Evolutionary conservation across 2,888 invertebrate genomes (phyloP), one percentile per base, ranked within the genome.

Genomic region (Aporophyla lueneburgensis): DNA sequence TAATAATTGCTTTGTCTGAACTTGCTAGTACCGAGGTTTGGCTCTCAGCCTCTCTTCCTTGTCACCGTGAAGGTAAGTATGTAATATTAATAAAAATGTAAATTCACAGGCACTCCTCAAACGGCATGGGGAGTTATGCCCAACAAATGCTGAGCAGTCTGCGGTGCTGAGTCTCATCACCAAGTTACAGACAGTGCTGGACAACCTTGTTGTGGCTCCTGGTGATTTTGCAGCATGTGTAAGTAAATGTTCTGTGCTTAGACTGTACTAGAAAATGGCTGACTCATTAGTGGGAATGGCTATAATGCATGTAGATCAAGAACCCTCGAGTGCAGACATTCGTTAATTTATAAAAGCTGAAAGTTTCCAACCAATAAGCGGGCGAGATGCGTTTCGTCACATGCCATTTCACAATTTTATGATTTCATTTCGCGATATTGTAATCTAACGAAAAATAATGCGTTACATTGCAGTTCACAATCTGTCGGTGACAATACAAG

Each of bases 151-250:
- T 5, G 99, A 99, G 90, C 99, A 99, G 95, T 98, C 99, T 0
- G 98, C 99, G 0, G 98, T 99, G 72, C 97, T 99, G 56, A 99
- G 99, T 94, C 97, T 99, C 40, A 99, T 99, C 62, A 99, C 99
- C 1, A 99, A 99, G 95, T 97, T 99, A 24, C 99, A 99, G 93
- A 98, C 98, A 2, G 99, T 99, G 49, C 96, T 99, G 76, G 99
- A 99, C 92, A 99, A 99, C 93, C 96, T 99, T 51, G 99, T 99
- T 19, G 98, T 99, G 0, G 98, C 99, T 0, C 99, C 99, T 0
- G 99, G 99, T 51, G 98, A 98, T 81, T 99, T 99, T 92, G 99
- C 98, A 93, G 99, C 99, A 85, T 99, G 99, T 94, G 99, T 99
- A 97, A 97, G 98, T 98, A 81, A 9, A 5, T 6, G 2, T 27